These are phyloP conservation scores for Trachurus trachurus DNA, from an alignment of 2,797 vertebrate species.

Conservation along the genomic window DNA sequence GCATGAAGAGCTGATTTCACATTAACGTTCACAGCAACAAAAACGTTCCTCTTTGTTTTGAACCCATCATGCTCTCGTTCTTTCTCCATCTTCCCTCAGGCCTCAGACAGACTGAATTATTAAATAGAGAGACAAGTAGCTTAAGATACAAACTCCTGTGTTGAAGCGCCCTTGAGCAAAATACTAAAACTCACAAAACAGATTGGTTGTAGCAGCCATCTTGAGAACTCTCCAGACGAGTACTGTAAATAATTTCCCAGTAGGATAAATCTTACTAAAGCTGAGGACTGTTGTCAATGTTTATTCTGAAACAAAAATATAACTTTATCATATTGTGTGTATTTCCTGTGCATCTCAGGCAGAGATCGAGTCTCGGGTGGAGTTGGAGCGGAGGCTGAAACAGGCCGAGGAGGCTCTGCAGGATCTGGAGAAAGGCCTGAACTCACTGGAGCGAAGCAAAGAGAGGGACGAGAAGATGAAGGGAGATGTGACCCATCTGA, in stretches of 20 bases:
- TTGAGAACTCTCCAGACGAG: background rate
- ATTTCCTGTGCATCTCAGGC: constrained; percentile 77
- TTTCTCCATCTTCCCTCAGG: background rate
- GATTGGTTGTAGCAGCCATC: background rate
- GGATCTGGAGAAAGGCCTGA: constrained; percentile 94
- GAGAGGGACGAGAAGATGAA: constrained; percentile 96
- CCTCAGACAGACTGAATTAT: background rate
- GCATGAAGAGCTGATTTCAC: constrained; percentile 17
- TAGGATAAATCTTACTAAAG: background rate
- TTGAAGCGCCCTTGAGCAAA: background rate
- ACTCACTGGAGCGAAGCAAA: constrained; percentile 88
- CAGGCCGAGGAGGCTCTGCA: constrained; percentile 92
- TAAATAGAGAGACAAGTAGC: background rate
- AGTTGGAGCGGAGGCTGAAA: constrained; percentile 91
- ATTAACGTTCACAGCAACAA: constrained; percentile 24
- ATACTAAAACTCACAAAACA: background rate
- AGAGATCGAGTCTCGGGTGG: constrained; percentile 93
- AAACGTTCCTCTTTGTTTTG: background rate
- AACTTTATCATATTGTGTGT: background rate
- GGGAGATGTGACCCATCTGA: constrained; percentile 94
- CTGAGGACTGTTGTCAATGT: background rate
- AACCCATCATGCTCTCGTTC: background rate
- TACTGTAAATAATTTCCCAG: background rate
- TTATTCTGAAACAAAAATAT: background rate
- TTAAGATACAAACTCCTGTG: background rate